Evolutionary conservation across 2,797 vertebrate species (phyloP).

Genomic region (Crocodylus rhombifer): DNA sequence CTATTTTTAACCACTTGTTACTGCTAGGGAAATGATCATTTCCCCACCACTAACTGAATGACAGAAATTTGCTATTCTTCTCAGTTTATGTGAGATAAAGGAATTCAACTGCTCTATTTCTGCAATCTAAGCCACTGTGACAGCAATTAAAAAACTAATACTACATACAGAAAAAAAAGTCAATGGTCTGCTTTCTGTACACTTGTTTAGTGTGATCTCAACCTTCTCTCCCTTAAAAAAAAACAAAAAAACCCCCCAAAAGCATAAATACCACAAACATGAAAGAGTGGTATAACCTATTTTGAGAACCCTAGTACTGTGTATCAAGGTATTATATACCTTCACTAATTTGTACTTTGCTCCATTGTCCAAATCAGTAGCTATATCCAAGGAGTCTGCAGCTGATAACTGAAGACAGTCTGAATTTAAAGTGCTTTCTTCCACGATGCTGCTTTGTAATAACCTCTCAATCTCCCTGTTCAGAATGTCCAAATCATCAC

Average conservation of each 20-base stretch:
- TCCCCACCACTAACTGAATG: fast-evolving
- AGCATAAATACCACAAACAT: background rate
- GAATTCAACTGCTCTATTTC: background rate
- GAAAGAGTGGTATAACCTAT: background rate
- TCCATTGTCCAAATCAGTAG: slow-evolving; percentile 48
- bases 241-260: background rate
- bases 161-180: background rate
- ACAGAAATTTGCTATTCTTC: background rate
- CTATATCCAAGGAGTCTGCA: slow-evolving; percentile 24
- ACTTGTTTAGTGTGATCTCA: background rate
- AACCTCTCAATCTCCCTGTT: slow-evolving; percentile 64
- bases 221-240: background rate
- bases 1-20: background rate
- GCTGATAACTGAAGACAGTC: slow-evolving; percentile 60
- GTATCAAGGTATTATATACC: slow-evolving; percentile 33
- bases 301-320: background rate
- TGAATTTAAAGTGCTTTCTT: slow-evolving; percentile 51
- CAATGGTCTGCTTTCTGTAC: background rate
- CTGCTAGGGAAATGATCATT: background rate
- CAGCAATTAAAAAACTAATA: background rate
- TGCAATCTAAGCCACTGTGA: background rate
- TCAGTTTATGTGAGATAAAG: background rate
- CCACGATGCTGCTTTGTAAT: background rate
- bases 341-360: slow-evolving; percentile 51
- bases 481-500: slow-evolving; percentile 69